Base-by-base conservation (phyloP, 2,888 invertebrate genomes). In the Coelinius sp. region DNA sequence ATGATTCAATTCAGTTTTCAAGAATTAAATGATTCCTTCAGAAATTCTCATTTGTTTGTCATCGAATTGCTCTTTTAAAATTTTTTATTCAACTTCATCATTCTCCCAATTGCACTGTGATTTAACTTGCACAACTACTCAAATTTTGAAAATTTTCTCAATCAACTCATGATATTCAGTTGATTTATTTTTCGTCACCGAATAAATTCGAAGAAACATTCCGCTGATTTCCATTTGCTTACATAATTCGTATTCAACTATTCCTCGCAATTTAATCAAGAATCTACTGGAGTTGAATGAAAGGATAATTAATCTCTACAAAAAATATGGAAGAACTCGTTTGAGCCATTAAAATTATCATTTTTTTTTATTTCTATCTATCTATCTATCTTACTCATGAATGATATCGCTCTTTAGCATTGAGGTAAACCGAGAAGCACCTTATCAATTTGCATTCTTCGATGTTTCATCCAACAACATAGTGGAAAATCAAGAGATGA, bases 381-480 rank as follows among this genome's bases (percentile, higher is more conserved):
- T n/a, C 6, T 27, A 25, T 59, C 35, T 20, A n/a, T n/a, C n/a
- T 31, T n/a, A 22, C 24, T 31, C 31, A 35, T 22, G 31, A 59
- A 59, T 59, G 59, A 59, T 31, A 59, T 59, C 59, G 31, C 35
- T 35, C 53, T 12, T 3, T 0, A 31, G 56, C 59, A 59, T 35
- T 59, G 59, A 31, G 17, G 6, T 20, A 14, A 41, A 35, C 59
- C 31, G 59, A 20, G 59, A 35, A 59, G 20, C 59, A 7, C 14
- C n/a, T 31, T 6, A 56, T 59, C 59, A 71, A 66, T 71, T 66
- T 71, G 66, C 66, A 71, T 71, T 71, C 59, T 44, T 35, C 44
- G 27, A 46, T 46, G 31, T 64, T 56, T 5, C 35, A 35, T 59
- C 14, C 22, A 63, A 59, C n/a, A 22, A 20, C 56, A n/a, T n/a